Base-by-base conservation (phyloP, 2,113 vertebrate species). In the Loxodonta africana region DNA sequence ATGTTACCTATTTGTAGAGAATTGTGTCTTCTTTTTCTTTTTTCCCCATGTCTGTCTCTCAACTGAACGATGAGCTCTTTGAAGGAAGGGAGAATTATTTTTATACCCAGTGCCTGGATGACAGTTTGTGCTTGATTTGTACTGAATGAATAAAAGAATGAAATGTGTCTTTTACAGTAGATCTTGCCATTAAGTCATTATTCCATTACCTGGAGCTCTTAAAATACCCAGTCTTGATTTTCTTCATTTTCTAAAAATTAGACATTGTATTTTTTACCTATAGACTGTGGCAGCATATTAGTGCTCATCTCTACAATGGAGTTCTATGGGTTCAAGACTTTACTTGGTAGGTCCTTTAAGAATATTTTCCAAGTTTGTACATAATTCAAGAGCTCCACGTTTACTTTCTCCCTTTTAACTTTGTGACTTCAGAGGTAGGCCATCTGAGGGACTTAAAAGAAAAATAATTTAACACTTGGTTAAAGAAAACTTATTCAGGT, bases 381-480 rank as follows among this genome's bases (percentile, higher is more conserved):
- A 8, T 96, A 76, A 82, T n/a, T 92, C 25, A 81, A 83, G 60
- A 94, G 17, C 46, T 62, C n/a, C 37, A 67, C 15, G 63, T 90
- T 90, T 93, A 17, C 92, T 95, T 93, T 30, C 57, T 12, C 30
- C 41, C 74, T 4, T 94, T 96, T 96, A 8, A 94, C 18, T 95
- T 91, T 62, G 63, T 89, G 67, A 23, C 17, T 87, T 96, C 62
- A 95, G 41, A 83, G 12, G n/a, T 92, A 84, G 71, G 37, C 51
- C 21, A 33, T 76, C n/a, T 77, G 71, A 92, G 7, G 41, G 15
- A 88, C 25, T 95, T 96, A 90, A 77, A 76, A 53, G 41, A 76
- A 85, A 89, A 76, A 48, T 84, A 76, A 48, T 76, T 94, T 92
- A 83, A 76, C n/a, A 73, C 41, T 90, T 90, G 37, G 44, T 86